These are phyloP conservation scores for Heliconius melpomene DNA, from an alignment of 1,140 invertebrate genomes.

Conservation along the genomic window DNA sequence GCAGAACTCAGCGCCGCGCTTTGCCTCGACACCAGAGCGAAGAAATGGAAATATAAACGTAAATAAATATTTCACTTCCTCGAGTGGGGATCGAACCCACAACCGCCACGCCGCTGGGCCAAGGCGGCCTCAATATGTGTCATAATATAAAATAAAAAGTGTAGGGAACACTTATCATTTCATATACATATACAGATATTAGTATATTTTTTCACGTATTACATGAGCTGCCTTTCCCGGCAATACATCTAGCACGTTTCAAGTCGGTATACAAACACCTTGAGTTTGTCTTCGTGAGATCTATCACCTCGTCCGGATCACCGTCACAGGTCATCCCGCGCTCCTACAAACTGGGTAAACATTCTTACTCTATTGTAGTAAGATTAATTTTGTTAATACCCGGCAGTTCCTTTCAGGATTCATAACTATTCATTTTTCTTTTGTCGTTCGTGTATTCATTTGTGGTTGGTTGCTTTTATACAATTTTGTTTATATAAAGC, in stretches of 20 bases:
- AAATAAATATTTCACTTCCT: too few species aligned
- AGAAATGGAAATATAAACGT: too few species aligned
- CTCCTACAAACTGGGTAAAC: neutral
- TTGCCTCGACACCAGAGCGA: too few species aligned
- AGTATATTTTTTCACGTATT: neutral
- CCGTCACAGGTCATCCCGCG: slow-evolving; percentile 13
- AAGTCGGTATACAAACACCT: neutral
- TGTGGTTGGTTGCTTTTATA: slow-evolving; percentile 7
- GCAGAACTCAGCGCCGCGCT: too few species aligned
- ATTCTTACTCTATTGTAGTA: slow-evolving; percentile 1
- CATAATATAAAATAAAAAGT: too few species aligned
- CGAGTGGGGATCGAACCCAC: too few species aligned
- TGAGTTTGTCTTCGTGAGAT: slow-evolving; percentile 14
- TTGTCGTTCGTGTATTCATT: slow-evolving; percentile 8
- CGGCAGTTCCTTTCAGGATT: neutral
- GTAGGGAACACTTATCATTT: too few species aligned
- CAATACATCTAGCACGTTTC: slow-evolving; percentile 9
- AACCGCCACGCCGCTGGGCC: too few species aligned
- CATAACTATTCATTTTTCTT: slow-evolving; percentile 13
- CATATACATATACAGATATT: too few species aligned
- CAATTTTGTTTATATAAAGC: slow-evolving; percentile 5
- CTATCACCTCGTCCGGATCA: slow-evolving; percentile 5
- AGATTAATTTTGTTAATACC: slow-evolving; percentile 11
- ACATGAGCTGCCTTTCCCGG: neutral
- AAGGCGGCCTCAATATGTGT: too few species aligned